These are phyloP conservation scores for Python bivittatus DNA, from an alignment of 2,113 vertebrate species.

Conservation along the genomic window DNA sequence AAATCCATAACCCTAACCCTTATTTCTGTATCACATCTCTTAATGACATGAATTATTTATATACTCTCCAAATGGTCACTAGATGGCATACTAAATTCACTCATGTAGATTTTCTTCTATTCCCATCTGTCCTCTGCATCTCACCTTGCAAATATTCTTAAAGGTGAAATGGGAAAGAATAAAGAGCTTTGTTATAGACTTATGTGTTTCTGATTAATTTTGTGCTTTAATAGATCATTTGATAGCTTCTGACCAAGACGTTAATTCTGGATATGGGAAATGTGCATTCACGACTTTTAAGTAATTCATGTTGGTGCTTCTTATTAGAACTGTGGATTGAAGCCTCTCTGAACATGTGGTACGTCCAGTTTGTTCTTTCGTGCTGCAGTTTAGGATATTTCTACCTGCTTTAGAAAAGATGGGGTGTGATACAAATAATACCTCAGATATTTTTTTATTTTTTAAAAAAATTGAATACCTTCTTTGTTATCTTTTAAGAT, in stretches of 20 bases:
- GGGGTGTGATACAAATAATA: neutral
- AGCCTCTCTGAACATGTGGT: neutral
- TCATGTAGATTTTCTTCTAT: accelerated
- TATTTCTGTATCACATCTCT: neutral
- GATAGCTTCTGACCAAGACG: accelerated
- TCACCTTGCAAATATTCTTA: accelerated
- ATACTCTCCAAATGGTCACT: slow-evolving; percentile 35
- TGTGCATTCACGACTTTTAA: neutral
- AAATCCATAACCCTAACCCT: no score
- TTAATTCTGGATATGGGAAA: neutral
- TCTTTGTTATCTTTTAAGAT: neutral
- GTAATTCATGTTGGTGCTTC: accelerated
- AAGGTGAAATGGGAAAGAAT: neutral
- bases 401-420: neutral
- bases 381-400: neutral
- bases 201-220: accelerated
- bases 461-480: neutral
- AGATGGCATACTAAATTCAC: slow-evolving; percentile 60
- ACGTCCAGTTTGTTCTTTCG: accelerated
- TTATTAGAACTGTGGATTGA: no score
- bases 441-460: no score
- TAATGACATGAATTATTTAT: neutral
- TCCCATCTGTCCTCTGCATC: accelerated
- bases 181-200: accelerated
- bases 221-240: accelerated